Percentiles rank a stretch among this genome's conserved stretches.
Conservation (phyloP, 2,113 vertebrate species). For the Brachyhypopomus occidentalis region DNA sequence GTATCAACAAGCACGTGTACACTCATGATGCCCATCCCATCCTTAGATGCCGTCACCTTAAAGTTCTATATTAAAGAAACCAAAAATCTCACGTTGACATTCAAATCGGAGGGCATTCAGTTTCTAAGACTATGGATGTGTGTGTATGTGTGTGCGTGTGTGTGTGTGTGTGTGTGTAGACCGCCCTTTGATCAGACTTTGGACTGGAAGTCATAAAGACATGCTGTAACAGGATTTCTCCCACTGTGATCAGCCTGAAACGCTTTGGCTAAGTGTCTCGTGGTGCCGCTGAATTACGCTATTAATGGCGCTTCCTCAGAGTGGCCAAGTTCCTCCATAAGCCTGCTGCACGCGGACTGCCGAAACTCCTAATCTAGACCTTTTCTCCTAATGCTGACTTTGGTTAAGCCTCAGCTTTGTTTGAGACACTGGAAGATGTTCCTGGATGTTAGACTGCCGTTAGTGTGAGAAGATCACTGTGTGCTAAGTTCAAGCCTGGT, state of each 20-base stretch:
- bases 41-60: not conserved
- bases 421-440: no score
- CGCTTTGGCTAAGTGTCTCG: constrained; percentile 42
- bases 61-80: constrained; percentile 12
- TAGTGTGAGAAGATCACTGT: no score
- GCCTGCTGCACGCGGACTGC: not conserved
- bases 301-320: constrained; percentile 12
- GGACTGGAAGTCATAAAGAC: constrained; percentile 45
- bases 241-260: constrained; percentile 58
- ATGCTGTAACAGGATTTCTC: constrained; percentile 57
- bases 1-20: not conserved
- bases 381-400: no score
- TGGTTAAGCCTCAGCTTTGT: no score
- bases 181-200: constrained; percentile 52
- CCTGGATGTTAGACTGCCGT: no score
- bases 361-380: not conserved
- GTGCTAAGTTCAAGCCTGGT: no score
- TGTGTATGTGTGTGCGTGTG: not conserved
- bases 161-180: constrained; percentile 1
- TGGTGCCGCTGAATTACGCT: constrained; percentile 35
- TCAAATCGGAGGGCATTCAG: constrained; percentile 1
- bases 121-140: not conserved
- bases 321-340: constrained; percentile 12
- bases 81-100: constrained; percentile 29
- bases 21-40: constrained; percentile 9